Percentiles rank a stretch among this genome's conserved stretches.
phyloP scores from a whole-genome alignment of 2,888 invertebrate species.

The Teinopalpus imperialis region DNA sequence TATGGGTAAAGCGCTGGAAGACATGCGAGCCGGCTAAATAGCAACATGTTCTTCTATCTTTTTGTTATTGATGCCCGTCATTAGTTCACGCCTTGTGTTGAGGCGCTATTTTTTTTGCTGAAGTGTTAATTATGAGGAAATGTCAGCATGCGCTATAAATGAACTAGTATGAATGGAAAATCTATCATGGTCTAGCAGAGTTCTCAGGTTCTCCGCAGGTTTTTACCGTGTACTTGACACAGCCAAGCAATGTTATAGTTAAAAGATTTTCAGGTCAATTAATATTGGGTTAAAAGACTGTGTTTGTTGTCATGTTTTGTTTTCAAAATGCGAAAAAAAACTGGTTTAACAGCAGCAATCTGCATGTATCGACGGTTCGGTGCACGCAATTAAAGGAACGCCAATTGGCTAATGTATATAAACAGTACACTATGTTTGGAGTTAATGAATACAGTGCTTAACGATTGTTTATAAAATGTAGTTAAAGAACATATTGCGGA shows the following conservation, averaged over 20 bases:
- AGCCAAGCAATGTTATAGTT: constrained; percentile 49
- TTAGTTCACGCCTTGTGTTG: constrained; percentile 43
- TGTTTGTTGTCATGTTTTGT: constrained; percentile 22
- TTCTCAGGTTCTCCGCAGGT: constrained; percentile 42
- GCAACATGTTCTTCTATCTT: constrained; percentile 36
- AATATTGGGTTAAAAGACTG: constrained; percentile 44
- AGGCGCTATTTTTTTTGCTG: constrained; percentile 34
- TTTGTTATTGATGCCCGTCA: constrained; percentile 47
- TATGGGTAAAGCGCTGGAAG: constrained; percentile 26
- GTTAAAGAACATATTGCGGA: too few species aligned
- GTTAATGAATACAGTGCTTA: too few species aligned
- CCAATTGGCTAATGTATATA: neutral
- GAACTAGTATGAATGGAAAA: constrained; percentile 31
- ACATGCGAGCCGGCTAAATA: constrained; percentile 24
- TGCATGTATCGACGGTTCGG: constrained; percentile 32
- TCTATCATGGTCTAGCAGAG: constrained; percentile 32
- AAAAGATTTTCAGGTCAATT: constrained; percentile 47
- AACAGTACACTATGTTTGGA: too few species aligned
- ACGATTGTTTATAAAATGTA: too few species aligned
- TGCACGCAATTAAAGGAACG: constrained; percentile 13
- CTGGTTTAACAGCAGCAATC: constrained; percentile 25
- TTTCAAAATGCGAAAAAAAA: constrained; percentile 23
- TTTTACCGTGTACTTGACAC: constrained; percentile 46
- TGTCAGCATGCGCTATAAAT: constrained; percentile 47
- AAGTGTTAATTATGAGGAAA: constrained; percentile 39